Percentiles rank a stretch among this genome's conserved stretches.
Evolutionary conservation across 1,140 invertebrate genomes (phyloP).

Genomic region (Orchestia grillus): DNA sequence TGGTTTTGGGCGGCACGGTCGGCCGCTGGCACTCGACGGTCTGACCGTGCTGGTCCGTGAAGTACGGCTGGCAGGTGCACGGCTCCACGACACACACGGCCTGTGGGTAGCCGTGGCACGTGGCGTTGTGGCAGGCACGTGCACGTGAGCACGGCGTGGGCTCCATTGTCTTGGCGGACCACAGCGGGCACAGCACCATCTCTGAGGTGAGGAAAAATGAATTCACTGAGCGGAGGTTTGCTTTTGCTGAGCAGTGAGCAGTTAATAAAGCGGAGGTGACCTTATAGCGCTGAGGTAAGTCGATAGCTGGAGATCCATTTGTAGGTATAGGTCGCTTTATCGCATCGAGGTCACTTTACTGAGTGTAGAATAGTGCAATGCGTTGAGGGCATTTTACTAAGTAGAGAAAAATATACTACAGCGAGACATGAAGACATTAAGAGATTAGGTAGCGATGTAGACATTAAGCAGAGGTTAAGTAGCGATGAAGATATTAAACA

Average conservation of each 20-base stretch:
- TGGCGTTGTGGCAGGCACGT: conserved; percentile 69
- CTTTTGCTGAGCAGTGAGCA: neutral
- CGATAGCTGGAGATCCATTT: no score
- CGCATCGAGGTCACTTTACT: no score
- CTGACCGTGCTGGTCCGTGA: conserved; percentile 69
- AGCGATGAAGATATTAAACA: no score
- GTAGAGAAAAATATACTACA: no score
- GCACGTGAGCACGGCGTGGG: conserved; percentile 70
- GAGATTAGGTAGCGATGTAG: no score
- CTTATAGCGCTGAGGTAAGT: no score
- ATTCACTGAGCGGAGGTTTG: neutral
- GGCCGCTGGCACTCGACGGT: conserved; percentile 61
- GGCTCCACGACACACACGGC: conserved; percentile 72
- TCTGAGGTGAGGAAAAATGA: no score
- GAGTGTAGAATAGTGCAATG: no score
- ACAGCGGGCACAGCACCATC: conserved; percentile 71
- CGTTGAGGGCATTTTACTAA: no score
- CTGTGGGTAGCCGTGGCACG: conserved; percentile 70
- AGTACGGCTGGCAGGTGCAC: conserved; percentile 71
- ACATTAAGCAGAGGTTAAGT: no score
- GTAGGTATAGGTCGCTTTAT: no score
- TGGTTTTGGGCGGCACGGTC: conserved; percentile 64
- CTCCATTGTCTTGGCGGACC: conserved; percentile 68
- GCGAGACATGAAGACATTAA: no score
- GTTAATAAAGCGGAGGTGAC: neutral